A percentile compares a stretch with the other conserved stretches of the same genome.
phyloP scores from a whole-genome alignment of 2,113 vertebrate genomes.

The Colius striatus region DNA sequence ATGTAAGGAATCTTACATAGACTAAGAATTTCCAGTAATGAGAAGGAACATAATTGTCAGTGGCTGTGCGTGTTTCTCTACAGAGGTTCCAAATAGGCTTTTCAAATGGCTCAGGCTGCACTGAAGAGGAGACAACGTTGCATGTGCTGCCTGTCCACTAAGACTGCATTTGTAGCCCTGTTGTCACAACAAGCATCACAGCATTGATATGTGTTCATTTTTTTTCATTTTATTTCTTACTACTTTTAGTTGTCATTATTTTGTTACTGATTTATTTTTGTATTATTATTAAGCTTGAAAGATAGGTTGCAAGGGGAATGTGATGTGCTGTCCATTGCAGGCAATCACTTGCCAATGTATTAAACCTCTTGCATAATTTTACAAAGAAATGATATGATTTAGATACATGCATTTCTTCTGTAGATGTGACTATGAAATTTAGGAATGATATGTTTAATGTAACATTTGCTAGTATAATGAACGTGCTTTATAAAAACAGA shows the following conservation, averaged over 20 bases:
- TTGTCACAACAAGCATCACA: background rate
- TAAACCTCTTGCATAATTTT: background rate
- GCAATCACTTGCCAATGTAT: background rate
- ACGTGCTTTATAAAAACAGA: slow-evolving; percentile 27
- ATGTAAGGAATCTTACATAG: background rate
- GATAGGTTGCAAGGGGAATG: background rate
- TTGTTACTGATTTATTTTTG: background rate
- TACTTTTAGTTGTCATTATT: background rate
- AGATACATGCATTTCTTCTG: background rate
- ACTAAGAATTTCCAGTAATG: background rate
- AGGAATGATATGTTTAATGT: background rate
- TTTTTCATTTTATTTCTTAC: background rate
- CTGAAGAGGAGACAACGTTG: background rate
- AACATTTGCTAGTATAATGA: background rate
- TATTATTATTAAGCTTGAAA: background rate
- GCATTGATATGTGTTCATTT: background rate
- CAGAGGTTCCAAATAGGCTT: background rate
- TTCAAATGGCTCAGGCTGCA: background rate
- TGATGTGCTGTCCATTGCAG: background rate
- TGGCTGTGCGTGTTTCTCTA: background rate
- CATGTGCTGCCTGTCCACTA: background rate
- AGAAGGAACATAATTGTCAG: background rate
- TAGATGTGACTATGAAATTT: background rate
- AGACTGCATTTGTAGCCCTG: background rate
- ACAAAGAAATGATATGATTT: background rate